Conservation (phyloP, 2,113 vertebrate species). For the Ploceus nigricollis region DNA sequence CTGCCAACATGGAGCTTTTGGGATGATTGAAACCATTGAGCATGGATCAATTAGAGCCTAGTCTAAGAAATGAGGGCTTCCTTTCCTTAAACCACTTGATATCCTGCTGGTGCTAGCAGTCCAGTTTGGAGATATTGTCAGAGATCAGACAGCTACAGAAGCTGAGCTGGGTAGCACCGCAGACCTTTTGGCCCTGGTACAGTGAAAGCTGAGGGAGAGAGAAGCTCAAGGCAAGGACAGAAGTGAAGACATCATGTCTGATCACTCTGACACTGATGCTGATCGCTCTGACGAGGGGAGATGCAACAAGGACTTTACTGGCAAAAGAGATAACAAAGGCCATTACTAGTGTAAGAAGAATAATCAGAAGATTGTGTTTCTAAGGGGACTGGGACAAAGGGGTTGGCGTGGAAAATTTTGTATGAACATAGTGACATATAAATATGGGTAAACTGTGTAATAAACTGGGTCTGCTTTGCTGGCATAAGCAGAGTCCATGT, state of each 20-base stretch:
- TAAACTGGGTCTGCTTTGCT: background rate
- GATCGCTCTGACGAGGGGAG: background rate
- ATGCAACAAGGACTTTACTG: background rate
- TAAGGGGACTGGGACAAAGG: background rate
- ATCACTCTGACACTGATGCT: background rate
- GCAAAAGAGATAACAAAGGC: background rate
- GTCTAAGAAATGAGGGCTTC: background rate
- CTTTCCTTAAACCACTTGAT: background rate
- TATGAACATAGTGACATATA: background rate
- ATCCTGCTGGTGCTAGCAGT: background rate
- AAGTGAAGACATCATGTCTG: background rate
- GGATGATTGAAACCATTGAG: background rate
- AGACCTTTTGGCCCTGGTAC: background rate
- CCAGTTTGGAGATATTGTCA: background rate
- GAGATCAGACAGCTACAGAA: background rate
- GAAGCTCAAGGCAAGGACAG: background rate
- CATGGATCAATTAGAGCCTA: background rate
- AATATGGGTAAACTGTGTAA: background rate
- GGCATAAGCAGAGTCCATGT: background rate
- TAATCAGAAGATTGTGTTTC: background rate
- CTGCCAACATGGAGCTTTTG: background rate
- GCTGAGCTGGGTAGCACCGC: background rate
- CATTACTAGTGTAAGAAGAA: background rate
- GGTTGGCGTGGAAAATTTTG: background rate
- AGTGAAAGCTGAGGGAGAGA: background rate